Percentiles rank a stretch among this genome's conserved stretches.
phyloP scores from a whole-genome alignment of 2,113 vertebrate genomes.

The Solea solea region DNA sequence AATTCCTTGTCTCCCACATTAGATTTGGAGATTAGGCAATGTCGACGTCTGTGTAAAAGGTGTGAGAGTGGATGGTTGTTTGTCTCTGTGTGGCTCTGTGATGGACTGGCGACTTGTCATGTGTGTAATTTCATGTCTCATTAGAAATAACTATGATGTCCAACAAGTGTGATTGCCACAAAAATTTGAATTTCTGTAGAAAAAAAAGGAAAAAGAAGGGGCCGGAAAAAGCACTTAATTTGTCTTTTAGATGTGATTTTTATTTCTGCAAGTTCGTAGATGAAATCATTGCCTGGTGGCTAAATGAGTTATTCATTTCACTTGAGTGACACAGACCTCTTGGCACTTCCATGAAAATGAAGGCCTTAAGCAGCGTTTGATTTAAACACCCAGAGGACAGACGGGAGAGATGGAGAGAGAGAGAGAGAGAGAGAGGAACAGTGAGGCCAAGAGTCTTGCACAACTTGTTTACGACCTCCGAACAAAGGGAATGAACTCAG shows the following conservation, averaged over 20 bases:
- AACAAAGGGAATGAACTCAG: neutral
- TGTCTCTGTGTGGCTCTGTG: too few species aligned
- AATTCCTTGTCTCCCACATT: too few species aligned
- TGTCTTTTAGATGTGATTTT: neutral
- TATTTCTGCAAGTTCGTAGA: neutral
- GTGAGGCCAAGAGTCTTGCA: neutral
- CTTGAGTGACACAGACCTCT: neutral
- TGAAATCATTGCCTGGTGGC: neutral
- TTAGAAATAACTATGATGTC: too few species aligned
- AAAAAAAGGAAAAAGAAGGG: neutral
- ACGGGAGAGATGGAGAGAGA: neutral
- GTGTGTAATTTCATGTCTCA: too few species aligned
- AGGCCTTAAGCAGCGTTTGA: neutral
- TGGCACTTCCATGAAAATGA: neutral
- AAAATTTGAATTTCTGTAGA: too few species aligned
- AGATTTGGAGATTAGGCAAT: too few species aligned
- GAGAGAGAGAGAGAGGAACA: neutral
- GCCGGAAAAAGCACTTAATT: neutral
- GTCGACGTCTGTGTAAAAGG: too few species aligned
- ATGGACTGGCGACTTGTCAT: too few species aligned
- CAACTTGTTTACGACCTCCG: neutral
- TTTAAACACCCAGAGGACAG: neutral
- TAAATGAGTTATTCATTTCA: conserved; percentile 1
- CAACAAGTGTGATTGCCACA: too few species aligned
- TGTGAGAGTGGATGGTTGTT: too few species aligned